A percentile compares a stretch with the other conserved stretches of the same genome.
Evolutionary conservation across 2,888 invertebrate species (phyloP).

Genomic region (Sinelater perroti): DNA sequence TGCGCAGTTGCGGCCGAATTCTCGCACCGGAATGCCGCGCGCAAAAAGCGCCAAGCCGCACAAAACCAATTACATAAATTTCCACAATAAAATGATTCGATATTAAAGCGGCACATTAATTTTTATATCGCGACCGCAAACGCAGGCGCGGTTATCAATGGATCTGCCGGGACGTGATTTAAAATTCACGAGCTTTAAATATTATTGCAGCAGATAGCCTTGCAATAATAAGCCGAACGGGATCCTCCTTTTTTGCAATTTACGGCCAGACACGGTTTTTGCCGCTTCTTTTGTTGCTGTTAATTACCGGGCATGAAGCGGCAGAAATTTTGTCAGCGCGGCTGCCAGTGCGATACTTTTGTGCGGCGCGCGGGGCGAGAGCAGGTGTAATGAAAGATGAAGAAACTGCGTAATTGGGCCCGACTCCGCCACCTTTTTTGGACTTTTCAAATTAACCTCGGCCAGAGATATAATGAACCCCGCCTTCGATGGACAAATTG

Average conservation of each 20-base stretch:
- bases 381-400: no score
- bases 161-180: constrained; percentile 27
- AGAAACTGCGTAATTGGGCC: no score
- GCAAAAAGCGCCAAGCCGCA: constrained; percentile 21
- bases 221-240: constrained; percentile 14
- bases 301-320: constrained; percentile 17
- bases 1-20: no score
- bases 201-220: constrained; percentile 3
- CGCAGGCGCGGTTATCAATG: constrained; percentile 29
- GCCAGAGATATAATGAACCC: no score
- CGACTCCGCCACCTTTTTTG: no score
- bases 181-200: constrained; percentile 25
- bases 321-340: constrained; percentile 12
- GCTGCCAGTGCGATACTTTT: constrained; percentile 14
- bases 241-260: constrained; percentile 6
- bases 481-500: no score
- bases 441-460: no score
- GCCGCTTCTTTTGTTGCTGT: constrained; percentile 1
- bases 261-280: constrained; percentile 10
- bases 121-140: constrained; percentile 19
- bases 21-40: no score
- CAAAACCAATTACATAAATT: constrained; percentile 31
- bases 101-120: constrained; percentile 32
- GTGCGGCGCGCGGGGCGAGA: no score
- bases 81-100: constrained; percentile 32